Evolutionary conservation across 1,140 invertebrate species (phyloP).

Genomic region (Tetragonula clypearis): DNA sequence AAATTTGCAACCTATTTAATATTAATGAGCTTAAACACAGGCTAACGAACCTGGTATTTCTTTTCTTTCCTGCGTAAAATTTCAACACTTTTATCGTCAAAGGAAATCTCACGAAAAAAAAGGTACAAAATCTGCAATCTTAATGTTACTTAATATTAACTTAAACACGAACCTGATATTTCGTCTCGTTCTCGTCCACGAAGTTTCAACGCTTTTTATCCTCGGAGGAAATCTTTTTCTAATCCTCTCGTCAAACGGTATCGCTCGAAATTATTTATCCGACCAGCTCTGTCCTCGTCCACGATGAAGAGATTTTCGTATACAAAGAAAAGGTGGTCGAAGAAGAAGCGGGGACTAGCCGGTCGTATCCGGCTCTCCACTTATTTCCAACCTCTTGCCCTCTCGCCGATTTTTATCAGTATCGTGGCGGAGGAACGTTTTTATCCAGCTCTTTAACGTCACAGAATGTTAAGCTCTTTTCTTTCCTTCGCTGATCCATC

Average conservation of each 20-base stretch:
- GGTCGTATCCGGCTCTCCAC: not conserved
- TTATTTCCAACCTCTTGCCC: not conserved
- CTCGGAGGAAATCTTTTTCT: not conserved
- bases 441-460: slow-evolving; percentile 24
- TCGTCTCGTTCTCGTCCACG: not conserved
- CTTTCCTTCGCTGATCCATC: slow-evolving; percentile 10
- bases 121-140: too few relatives aligned
- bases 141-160: not conserved
- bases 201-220: not conserved
- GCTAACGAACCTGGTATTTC: too few relatives aligned
- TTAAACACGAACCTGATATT: not conserved
- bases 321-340: not conserved
- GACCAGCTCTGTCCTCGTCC: not conserved
- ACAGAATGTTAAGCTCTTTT: slow-evolving; percentile 7
- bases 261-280: not conserved
- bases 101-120: too few relatives aligned
- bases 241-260: not conserved
- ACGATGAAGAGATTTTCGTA: not conserved
- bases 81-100: too few relatives aligned
- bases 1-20: too few relatives aligned
- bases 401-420: slow-evolving; percentile 14
- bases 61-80: too few relatives aligned
- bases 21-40: too few relatives aligned
- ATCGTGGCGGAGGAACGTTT: not conserved
- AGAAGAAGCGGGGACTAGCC: not conserved